These are phyloP conservation scores for Gymnorhina tibicen DNA, from an alignment of 2,113 vertebrate species.

Conservation along the genomic window DNA sequence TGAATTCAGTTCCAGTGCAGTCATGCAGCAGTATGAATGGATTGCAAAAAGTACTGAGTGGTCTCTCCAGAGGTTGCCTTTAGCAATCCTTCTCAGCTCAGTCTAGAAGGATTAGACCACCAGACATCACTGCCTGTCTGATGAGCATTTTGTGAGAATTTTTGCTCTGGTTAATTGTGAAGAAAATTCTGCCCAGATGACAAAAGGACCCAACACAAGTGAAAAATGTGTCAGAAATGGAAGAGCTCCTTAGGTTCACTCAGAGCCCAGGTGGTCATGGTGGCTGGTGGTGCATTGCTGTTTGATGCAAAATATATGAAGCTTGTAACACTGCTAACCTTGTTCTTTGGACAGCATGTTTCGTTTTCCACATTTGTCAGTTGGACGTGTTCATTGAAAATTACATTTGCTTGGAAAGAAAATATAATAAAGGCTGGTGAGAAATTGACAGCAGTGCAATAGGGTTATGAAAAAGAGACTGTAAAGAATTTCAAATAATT, in stretches of 20 bases:
- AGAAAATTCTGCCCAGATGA: background rate
- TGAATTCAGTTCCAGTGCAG: background rate
- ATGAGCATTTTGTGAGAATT: background rate
- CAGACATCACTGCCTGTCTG: background rate
- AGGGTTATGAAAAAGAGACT: background rate
- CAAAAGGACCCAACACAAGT: background rate
- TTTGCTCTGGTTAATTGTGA: background rate
- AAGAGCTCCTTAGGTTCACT: background rate
- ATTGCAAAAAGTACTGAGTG: accelerated
- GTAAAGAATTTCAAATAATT: background rate
- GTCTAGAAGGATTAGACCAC: background rate
- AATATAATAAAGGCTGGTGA: background rate
- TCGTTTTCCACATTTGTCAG: background rate
- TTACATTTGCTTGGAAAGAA: background rate
- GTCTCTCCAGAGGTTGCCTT: background rate
- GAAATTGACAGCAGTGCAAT: background rate
- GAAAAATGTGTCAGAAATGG: background rate
- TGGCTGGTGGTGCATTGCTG: background rate
- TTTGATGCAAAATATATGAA: background rate
- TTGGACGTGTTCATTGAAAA: background rate
- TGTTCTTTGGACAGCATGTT: background rate
- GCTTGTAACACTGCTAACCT: background rate
- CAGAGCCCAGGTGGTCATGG: background rate
- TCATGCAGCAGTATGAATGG: background rate
- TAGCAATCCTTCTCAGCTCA: background rate